These are phyloP conservation scores for Apis laboriosa DNA, from an alignment of 1,140 invertebrate genomes.

Conservation along the genomic window DNA sequence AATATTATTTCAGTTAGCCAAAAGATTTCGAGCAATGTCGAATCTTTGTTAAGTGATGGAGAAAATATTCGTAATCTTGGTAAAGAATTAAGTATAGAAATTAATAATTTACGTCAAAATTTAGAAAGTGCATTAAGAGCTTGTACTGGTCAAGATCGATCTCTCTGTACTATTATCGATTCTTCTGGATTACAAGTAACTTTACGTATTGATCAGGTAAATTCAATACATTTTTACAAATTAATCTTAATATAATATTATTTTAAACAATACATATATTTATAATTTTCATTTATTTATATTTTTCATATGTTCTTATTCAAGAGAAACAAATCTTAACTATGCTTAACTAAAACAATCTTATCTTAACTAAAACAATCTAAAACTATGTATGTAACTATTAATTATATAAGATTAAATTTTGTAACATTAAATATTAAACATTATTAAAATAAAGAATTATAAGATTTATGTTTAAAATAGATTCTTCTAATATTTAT, in stretches of 20 bases:
- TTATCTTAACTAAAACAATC: no score
- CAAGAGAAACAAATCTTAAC: no score
- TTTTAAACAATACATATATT: neutral
- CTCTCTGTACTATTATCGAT: conserved; percentile 85
- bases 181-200: conserved; percentile 82
- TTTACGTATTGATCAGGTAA: conserved; percentile 76
- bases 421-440: no score
- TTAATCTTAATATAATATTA: neutral
- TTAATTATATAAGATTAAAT: no score
- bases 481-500: no score
- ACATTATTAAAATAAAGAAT: no score
- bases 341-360: no score
- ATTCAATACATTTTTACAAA: conserved; percentile 30
- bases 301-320: no score
- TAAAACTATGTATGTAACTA: no score
- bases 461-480: no score
- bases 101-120: conserved; percentile 83
- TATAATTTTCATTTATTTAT: no score
- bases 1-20: conserved; percentile 75
- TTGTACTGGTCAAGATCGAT: conserved; percentile 83
- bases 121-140: conserved; percentile 82
- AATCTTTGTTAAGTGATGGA: conserved; percentile 78
- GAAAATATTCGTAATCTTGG: conserved; percentile 81
- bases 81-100: conserved; percentile 81
- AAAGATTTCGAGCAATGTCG: conserved; percentile 79